Conservation (phyloP, 2,797 vertebrate genomes). For the Avahi laniger region DNA sequence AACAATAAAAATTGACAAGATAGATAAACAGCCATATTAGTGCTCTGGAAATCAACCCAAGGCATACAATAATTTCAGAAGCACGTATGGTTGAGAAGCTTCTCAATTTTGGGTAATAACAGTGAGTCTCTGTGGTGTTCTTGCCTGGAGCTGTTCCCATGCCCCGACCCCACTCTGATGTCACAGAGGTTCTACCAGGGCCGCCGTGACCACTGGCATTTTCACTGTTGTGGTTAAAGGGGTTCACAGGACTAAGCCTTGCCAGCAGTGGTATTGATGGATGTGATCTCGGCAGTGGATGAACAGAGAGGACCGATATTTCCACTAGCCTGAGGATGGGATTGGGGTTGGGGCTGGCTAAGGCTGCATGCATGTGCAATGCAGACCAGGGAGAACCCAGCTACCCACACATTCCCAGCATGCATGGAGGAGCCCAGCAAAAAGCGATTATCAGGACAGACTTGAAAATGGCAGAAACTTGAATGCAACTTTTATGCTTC, state of each 20-base stretch:
- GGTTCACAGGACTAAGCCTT: neutral
- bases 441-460: too few species aligned
- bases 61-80: too few species aligned
- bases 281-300: neutral
- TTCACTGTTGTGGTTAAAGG: neutral
- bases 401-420: too few species aligned
- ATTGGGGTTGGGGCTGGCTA: neutral
- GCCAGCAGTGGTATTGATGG: neutral
- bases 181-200: neutral
- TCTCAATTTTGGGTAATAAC: too few species aligned
- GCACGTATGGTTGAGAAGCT: too few species aligned
- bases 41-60: too few species aligned
- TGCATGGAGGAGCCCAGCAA: too few species aligned
- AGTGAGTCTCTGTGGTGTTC: neutral
- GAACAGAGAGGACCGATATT: neutral
- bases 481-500: too few species aligned
- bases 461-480: too few species aligned
- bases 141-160: neutral
- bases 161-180: neutral
- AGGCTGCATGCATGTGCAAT: neutral
- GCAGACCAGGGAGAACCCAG: neutral
- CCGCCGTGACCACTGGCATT: neutral
- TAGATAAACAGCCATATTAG: too few species aligned
- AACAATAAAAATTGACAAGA: too few species aligned
- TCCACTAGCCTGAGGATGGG: neutral